Evolutionary conservation across 2,113 vertebrate genomes (phyloP), one percentile per base, ranked within the genome.

Genomic region (Chiloscyllium plagiosum): DNA sequence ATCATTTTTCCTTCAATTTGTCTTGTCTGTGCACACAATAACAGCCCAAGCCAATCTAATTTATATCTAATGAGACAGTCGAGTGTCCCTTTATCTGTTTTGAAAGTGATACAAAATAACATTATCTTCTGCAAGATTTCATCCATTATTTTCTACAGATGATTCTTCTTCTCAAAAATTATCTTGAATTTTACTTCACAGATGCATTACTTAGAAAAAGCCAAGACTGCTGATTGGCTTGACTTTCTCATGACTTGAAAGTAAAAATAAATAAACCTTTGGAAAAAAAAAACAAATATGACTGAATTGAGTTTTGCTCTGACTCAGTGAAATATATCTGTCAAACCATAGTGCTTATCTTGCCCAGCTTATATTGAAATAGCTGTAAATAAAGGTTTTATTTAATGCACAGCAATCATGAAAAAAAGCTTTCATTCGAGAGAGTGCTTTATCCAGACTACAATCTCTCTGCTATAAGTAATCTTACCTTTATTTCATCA

Each of bases 1-100:
- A 33, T 95, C 94, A 95, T 95, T 72, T 95, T 95, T 72, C 47
- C 69, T 95, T 95, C 94, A 95, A 72, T 95, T 95, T 95, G 42
- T 72, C 94, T 72, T 95, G 68, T 52, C 94, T 37, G 47, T 24
- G 52, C 68, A 72, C 37, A 72, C 24, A 95, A 72, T 72, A 95
- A 76, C 87, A 70, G 69, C 69, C 72, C 69, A 95, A 95, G 94
- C 26, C 69, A 95, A 95, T 76, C 42, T 72, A 95, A 50, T 95
- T 72, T 95, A 76, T 72, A 72, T 33, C 94, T 72, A 70, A 95
- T 52, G 94, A 72, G 94, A 72, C 68, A 95, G 50, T 17, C 42
- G 68, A 95, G 42, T 72, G 69, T 95, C 94, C 37, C 68, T 76
- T 95, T 95, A 95, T 95, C 94, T 52, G 70, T 72, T 76, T 68